Conservation (phyloP, 1,140 invertebrate species). For the Muscidifurax raptorellus region DNA sequence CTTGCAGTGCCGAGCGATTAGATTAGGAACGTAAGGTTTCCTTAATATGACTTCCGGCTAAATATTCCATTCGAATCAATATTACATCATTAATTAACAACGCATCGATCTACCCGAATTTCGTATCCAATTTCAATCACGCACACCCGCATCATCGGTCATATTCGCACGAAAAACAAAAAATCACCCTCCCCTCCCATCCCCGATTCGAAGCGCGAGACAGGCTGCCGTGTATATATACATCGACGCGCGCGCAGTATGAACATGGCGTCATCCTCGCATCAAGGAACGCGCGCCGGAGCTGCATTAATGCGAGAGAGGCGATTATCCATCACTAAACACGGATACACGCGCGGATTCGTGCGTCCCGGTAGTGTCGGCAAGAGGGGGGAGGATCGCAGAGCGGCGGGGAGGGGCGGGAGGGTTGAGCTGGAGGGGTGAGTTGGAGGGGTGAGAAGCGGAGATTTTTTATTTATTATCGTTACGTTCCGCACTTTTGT, state of each 20-base stretch:
- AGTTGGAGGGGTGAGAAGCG: not conserved
- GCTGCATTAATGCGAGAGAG: slow-evolving; percentile 57
- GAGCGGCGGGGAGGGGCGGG: not conserved
- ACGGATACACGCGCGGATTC: slow-evolving; percentile 52
- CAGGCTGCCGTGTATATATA: not conserved
- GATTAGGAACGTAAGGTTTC: not conserved
- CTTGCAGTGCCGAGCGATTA: slow-evolving; percentile 15
- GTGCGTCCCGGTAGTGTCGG: not conserved
- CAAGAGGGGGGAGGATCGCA: not conserved
- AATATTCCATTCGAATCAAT: too few species aligned
- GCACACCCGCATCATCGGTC: too few species aligned
- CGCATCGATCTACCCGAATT: too few species aligned
- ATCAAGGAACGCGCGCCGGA: slow-evolving; percentile 14
- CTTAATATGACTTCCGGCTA: not conserved
- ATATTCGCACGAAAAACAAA: too few species aligned
- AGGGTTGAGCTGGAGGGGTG: not conserved
- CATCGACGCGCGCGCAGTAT: not conserved
- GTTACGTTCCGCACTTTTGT: not conserved
- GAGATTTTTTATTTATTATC: not conserved
- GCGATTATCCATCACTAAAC: slow-evolving; percentile 64
- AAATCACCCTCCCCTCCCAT: too few species aligned
- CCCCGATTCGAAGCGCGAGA: not conserved
- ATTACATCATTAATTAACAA: too few species aligned
- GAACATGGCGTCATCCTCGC: slow-evolving; percentile 20
- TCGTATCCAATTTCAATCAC: too few species aligned